These are phyloP conservation scores for Porites divaricata DNA, from an alignment of 92 coral and sea anemone genomes.

Conservation along the genomic window DNA sequence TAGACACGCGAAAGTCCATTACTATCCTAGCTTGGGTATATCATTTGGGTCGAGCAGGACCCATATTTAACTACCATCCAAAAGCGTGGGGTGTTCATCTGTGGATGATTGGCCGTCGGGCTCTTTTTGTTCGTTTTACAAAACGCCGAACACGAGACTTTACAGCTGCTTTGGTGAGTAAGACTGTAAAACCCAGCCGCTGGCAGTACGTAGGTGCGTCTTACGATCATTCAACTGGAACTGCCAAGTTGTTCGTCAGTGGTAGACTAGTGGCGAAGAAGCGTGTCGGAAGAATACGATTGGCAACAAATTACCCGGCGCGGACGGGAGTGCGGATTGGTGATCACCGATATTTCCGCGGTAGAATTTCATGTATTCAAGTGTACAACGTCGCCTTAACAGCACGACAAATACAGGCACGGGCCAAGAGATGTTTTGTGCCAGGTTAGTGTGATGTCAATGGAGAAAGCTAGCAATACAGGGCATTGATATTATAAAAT, in stretches of 20 bases:
- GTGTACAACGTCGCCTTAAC: slow-evolving; percentile 72
- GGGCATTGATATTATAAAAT: no score
- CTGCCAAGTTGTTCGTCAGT: slow-evolving; percentile 73
- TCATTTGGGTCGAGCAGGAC: slow-evolving; percentile 70
- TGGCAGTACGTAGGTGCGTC: slow-evolving; percentile 86
- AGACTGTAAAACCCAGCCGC: slow-evolving; percentile 45
- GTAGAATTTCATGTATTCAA: slow-evolving; percentile 83
- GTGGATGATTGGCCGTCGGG: slow-evolving; percentile 64
- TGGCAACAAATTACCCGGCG: slow-evolving; percentile 80
- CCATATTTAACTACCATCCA: slow-evolving; percentile 72
- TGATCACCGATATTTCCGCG: slow-evolving; percentile 75
- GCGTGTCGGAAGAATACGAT: slow-evolving; percentile 61
- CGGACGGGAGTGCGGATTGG: slow-evolving; percentile 74
- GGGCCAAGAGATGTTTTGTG: slow-evolving; percentile 68
- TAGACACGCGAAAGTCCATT: slow-evolving; percentile 72
- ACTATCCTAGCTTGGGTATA: slow-evolving; percentile 76
- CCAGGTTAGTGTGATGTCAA: slow-evolving; percentile 10
- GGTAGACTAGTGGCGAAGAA: slow-evolving; percentile 61
- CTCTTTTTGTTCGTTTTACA: slow-evolving; percentile 67
- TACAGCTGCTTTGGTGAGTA: slow-evolving; percentile 51
- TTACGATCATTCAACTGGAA: slow-evolving; percentile 72
- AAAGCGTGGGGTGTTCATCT: slow-evolving; percentile 79
- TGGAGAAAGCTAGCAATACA: neutral
- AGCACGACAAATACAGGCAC: slow-evolving; percentile 64
- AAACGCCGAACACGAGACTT: slow-evolving; percentile 51